Evolutionary conservation across 2,888 invertebrate species (phyloP), one percentile per base, ranked within the genome.

Genomic region (Drosophila mettleri): DNA sequence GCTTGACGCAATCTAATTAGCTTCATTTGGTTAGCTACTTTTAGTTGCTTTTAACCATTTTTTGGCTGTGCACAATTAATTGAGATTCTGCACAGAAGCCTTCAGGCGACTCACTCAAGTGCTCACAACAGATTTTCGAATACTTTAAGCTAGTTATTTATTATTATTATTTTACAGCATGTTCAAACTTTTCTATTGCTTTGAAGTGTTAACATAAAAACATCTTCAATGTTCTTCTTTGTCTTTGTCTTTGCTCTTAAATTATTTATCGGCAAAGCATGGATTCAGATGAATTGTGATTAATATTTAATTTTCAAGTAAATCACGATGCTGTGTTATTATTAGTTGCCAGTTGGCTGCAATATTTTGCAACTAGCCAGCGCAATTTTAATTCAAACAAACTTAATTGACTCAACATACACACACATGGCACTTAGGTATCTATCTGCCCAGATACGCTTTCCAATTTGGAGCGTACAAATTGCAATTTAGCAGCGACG

Each of bases 1-100:
- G 67, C 71, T 72, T 69, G 74, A 72, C 82, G 67, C 62, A 85
- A 85, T 86, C 80, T 83, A 85, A 85, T 83, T 83, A 80, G 62
- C 66, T 66, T 80, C 67, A 83, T 85, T 82, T 74, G 69, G 71
- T 78, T 84, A 74, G 79, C 55, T 76, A 64, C 76, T 78, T 80
- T 71, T 66, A 85, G 86, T 73, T 73, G 78, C 82, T 71, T 69
- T 77, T 78, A 46, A 48, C 36, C 24, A 52, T 20, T 48, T 36
- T 39, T 36, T 5, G 54, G 22, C 45, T 51, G 16, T 9, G 36
- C 31, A 51, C 46, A 52, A 51, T 58, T 45, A 63, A 66, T 48
- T 54, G 41, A 34, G 34, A 34, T 41, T 20, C 43, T 38, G 24
- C 9, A 24, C 12, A 31, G 22, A 18, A 14, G 16, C 9, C 12